Evolutionary conservation across 2,888 invertebrate genomes (phyloP).

Genomic region (Hemaris fuciformis): DNA sequence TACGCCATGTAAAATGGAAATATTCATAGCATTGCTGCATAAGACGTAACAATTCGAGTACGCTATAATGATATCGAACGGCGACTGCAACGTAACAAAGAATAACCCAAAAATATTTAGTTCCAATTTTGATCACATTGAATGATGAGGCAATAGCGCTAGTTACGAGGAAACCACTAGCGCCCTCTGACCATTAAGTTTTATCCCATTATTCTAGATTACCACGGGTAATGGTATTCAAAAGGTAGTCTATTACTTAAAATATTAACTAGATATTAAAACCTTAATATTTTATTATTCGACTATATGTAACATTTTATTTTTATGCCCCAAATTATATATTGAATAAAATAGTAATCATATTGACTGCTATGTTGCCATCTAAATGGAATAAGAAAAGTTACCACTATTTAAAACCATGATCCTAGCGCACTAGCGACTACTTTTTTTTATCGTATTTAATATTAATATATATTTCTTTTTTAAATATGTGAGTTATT

Average conservation of each 20-base stretch:
- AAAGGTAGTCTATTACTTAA: no score
- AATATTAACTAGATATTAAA: no score
- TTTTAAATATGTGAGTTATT: no score
- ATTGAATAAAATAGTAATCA: not conserved
- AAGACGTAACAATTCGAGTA: conserved; percentile 75
- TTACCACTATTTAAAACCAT: not conserved
- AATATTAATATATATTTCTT: no score
- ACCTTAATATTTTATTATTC: no score
- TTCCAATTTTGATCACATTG: conserved; percentile 52
- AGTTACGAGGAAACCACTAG: conserved; percentile 20
- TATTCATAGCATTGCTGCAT: conserved; percentile 82
- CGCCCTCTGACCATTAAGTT: conserved; percentile 19
- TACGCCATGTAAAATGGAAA: conserved; percentile 78
- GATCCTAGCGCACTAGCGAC: no score
- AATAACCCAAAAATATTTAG: conserved; percentile 54
- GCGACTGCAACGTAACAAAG: conserved; percentile 70
- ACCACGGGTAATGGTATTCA: no score
- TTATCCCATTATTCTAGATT: not conserved
- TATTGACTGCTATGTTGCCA: not conserved
- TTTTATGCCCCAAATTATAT: no score
- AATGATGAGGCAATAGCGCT: conserved; percentile 45
- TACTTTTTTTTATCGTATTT: no score
- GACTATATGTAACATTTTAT: no score
- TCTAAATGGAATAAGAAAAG: not conserved
- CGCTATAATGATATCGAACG: conserved; percentile 76